Base-by-base conservation (phyloP, 2,888 invertebrate species). In the Linyphia triangularis region DNA sequence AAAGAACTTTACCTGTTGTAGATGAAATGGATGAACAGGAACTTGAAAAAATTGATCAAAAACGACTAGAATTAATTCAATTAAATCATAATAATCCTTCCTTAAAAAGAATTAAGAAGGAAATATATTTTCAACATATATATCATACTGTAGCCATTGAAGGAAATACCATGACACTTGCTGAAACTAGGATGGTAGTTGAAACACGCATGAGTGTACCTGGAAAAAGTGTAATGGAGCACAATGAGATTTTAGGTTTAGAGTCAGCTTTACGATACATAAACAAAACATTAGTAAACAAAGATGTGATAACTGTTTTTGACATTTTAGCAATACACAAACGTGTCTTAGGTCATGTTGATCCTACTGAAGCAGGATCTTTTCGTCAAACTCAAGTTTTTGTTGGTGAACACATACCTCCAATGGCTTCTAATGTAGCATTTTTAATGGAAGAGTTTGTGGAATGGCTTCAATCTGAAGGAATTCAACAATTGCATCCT, bases 141-240 rank as follows among this genome's bases (percentile, higher is more conserved):
- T 98, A 98, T 93, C 99, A 99, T 92, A 98, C 98, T 0, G 98
- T 98, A 24, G 99, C 97, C 28, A 98, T 99, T 90, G 99, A 99
- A 93, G 99, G 99, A 0, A 99, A 99, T 92, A 99, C 99, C 0
- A 97, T 99, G 96, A 96, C 97, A 2, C 94, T 99, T 61, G 95
- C 96, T 26, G 97, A 99, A 93, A 97, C 99, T 0, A 94, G 98
- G 90, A 96, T 96, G 85, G 95, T 99, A 89, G 94, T 99, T 26
- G 99, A 99, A 93, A 99, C 98, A 0, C 95, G 96, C 63, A 95
- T 94, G 90, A 94, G 94, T 6, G 93, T 96, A 91, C 96, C 96
- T 0, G 96, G 97, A 0, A 99, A 99, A 93, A 98, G 98, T 92
- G 95, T 99, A 73, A 95, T 97, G 91, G 99, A 99, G 92, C 99